These are phyloP conservation scores for Adoxophyes honmai DNA, from an alignment of 1,140 invertebrate genomes.

Conservation along the genomic window DNA sequence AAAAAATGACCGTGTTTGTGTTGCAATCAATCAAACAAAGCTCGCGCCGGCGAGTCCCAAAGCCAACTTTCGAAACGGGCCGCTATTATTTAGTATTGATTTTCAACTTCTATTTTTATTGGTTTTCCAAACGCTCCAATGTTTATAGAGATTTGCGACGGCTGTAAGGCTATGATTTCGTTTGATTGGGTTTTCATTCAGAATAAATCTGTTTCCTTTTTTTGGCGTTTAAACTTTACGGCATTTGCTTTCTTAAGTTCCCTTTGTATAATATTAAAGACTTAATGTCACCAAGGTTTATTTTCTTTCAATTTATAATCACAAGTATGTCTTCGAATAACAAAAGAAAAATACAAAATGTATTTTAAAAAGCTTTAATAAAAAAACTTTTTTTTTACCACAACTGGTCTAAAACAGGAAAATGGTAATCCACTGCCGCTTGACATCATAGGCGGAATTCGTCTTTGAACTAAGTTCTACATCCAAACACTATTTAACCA, in stretches of 20 bases:
- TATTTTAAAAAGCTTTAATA: no score
- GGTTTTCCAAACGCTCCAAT: slow-evolving; percentile 42
- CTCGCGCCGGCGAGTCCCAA: slow-evolving; percentile 40
- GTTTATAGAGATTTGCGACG: slow-evolving; percentile 53
- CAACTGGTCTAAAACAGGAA: no score
- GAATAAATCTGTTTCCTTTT: slow-evolving; percentile 23
- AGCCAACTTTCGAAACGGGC: slow-evolving; percentile 51
- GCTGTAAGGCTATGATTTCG: slow-evolving; percentile 34
- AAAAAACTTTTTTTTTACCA: no score
- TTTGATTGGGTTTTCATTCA: slow-evolving; percentile 39
- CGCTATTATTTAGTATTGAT: slow-evolving; percentile 61
- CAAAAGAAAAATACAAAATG: no score
- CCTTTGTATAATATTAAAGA: no score
- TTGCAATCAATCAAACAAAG: slow-evolving; percentile 68
- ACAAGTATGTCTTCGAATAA: no score
- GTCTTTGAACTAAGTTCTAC: no score
- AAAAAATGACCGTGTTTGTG: slow-evolving; percentile 56
- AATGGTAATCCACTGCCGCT: no score
- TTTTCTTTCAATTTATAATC: no score
- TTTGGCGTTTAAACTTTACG: slow-evolving; percentile 2
- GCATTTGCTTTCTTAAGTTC: background rate
- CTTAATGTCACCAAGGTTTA: no score
- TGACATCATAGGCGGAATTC: no score
- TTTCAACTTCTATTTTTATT: slow-evolving; percentile 48
- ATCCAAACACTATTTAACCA: no score